These are phyloP conservation scores for Oscheius myriophilus DNA, from an alignment of 2,888 invertebrate genomes.

Conservation along the genomic window DNA sequence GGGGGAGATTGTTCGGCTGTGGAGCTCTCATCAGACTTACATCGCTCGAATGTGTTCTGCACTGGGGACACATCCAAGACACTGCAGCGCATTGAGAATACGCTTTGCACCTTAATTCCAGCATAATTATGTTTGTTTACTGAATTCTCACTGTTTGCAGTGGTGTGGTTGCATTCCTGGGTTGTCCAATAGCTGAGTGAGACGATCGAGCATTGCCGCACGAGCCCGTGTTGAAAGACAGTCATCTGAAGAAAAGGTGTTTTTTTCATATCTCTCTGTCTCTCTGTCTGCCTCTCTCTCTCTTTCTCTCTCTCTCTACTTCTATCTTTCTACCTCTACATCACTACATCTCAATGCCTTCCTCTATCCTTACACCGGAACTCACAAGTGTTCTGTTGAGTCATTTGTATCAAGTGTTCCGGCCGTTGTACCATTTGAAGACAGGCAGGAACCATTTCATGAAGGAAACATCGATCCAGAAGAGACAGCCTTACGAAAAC, in stretches of 20 bases:
- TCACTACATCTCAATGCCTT: neutral
- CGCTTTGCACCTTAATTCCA: slow-evolving; percentile 61
- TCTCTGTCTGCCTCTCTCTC: neutral
- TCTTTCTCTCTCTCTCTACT: no score
- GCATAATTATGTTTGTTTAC: neutral
- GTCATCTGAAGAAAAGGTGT: slow-evolving; percentile 58
- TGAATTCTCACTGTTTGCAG: slow-evolving; percentile 51
- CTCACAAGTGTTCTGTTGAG: slow-evolving; percentile 69
- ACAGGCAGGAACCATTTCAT: slow-evolving; percentile 69
- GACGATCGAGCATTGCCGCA: slow-evolving; percentile 69
- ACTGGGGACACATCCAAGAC: slow-evolving; percentile 68
- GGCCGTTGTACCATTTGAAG: slow-evolving; percentile 65
- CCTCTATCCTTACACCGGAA: no score
- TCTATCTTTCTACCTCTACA: no score
- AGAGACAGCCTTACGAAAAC: slow-evolving; percentile 70
- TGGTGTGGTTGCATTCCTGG: slow-evolving; percentile 66
- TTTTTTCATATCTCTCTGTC: neutral
- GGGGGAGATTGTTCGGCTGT: slow-evolving; percentile 22
- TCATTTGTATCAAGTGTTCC: slow-evolving; percentile 70
- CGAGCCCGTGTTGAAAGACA: slow-evolving; percentile 67
- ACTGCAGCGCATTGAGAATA: slow-evolving; percentile 58
- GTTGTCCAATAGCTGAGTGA: slow-evolving; percentile 59
- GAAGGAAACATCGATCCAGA: slow-evolving; percentile 70
- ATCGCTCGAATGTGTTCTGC: slow-evolving; percentile 67
- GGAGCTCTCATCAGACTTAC: slow-evolving; percentile 39